Evolutionary conservation across 2,797 vertebrate species (phyloP).

Genomic region (Microhierax caerulescens): DNA sequence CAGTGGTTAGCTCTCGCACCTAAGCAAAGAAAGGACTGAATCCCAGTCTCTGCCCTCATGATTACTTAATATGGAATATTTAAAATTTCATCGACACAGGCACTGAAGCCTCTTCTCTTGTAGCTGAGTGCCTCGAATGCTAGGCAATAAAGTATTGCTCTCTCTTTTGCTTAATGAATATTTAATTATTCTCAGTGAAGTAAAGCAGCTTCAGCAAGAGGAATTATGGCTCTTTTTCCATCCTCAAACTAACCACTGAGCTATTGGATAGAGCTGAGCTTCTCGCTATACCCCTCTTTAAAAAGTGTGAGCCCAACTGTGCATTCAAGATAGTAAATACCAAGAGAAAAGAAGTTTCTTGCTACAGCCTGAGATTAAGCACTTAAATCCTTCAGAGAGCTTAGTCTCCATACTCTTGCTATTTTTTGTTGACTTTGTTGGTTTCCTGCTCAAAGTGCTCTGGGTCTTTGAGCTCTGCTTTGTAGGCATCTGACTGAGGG

Average conservation of each 20-base stretch:
- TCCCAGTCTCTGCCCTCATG: slow-evolving; percentile 29
- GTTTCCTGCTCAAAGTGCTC: not conserved
- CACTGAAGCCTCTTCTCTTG: slow-evolving; percentile 1
- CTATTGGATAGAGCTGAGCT: not conserved
- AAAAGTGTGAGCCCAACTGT: not conserved
- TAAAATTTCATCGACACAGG: slow-evolving; percentile 3
- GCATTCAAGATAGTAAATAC: not conserved
- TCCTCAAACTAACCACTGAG: not conserved
- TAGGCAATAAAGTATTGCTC: slow-evolving; percentile 21
- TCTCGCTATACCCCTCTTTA: not conserved
- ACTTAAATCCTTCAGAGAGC: not conserved
- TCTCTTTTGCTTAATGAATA: slow-evolving; percentile 50
- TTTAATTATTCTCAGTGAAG: slow-evolving; percentile 34
- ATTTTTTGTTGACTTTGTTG: not conserved
- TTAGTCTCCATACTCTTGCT: not conserved
- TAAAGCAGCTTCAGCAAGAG: slow-evolving; percentile 18
- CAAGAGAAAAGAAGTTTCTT: not conserved
- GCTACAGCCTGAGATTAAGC: not conserved
- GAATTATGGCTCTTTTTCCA: slow-evolving; percentile 2
- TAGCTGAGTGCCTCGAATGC: slow-evolving; percentile 3
- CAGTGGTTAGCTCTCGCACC: not conserved
- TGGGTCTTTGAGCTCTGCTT: not conserved
- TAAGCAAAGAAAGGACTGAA: slow-evolving; percentile 7
- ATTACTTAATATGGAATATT: slow-evolving; percentile 59
- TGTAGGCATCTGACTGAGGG: not conserved